Base-by-base conservation (phyloP, 2,113 vertebrate species). In the Ammospiza caudacuta region DNA sequence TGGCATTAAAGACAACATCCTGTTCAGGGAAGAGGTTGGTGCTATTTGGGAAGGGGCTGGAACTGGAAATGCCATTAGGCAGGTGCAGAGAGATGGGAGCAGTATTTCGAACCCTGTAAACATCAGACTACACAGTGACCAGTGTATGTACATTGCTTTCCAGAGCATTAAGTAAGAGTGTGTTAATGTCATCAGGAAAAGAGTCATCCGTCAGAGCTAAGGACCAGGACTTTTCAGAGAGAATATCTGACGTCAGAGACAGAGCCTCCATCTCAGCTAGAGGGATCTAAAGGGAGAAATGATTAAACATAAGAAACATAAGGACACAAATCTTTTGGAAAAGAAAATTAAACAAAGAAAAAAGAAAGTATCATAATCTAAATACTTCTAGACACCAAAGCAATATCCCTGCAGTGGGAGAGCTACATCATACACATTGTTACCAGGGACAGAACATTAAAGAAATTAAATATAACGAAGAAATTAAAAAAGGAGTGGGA, bases 181-280 rank as follows among this genome's bases (percentile, higher is more conserved):
- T 98, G 97, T 98, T 98, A 99, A 98, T 98, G 97, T 99, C 99
- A 96, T 98, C 99, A 95, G 99, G 98, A 98, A 98, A 98, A 97
- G 98, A 99, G 98, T 99, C 99, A 98, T 99, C 99, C 97, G 97
- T 99, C 98, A 99, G 98, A 98, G 99, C 99, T 99, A 99, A 98
- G 98, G 99, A 99, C 99, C 99, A 99, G 98, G 99, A 99, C 97
- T 98, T 99, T 98, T 99, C 99, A 98, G 99, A 98, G 96, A 98
- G 97, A 98, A 98, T 98, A 97, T 98, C 98, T 98, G 98, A 99
- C 98, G 98, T 98, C 99, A 99, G 98, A 99, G 99, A 99, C 97
- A 99, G 98, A 99, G 98, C 99, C 98, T 99, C 99, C 99, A 99
- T 99, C 99, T 99, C 99, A 98, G 99, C 99, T 99, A 99, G 99